Evolutionary conservation across 2,888 invertebrate species (phyloP), one percentile per base, ranked within the genome.

Genomic region (Thysanoteuthis rhombus): DNA sequence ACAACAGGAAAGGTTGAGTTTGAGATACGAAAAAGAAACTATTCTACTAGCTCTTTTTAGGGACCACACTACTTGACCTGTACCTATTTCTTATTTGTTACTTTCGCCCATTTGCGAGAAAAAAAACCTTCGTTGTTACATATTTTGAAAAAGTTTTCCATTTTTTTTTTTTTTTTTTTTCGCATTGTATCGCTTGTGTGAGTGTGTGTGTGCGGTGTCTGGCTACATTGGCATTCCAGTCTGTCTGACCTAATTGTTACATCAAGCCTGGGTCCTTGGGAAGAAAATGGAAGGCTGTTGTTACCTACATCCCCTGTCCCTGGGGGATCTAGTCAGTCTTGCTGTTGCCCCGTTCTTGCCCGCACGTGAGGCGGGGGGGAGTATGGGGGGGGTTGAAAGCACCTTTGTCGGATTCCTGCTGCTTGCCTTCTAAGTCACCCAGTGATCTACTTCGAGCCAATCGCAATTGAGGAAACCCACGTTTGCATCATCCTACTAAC

Each of bases 361-460:
- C 28, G 22, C 28, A 25, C 25, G 5, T 58, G 12, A 6, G 22
- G 5, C 28, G 19, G 5, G 5, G 5, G 12, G 12, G 6, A 12
- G 58, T 10, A 19, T 5, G 10, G 16, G 75, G 32, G 75, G n/a
- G 32, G 75, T 32, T n/a, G 75, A 52, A 52, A 52, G 52, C 52
- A 52, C 52, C 10, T n/a, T 75, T 32, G n/a, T 75, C 16, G 75
- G 75, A 75, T 75, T 75, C 75, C 75, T 75, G n/a, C 75, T 75
- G 75, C 75, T n/a, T n/a, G n/a, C n/a, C 75, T 75, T n/a, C 75
- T 75, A 75, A 75, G 75, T 40, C n/a, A 91, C 91, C 91, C 91
- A 91, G 42, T 91, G 42, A 91, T 91, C 91, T 91, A 91, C 42
- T 91, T 91, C 25, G 16, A 32, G 38, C 91, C 91, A 91, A 91